Base-by-base conservation (phyloP, 2,797 vertebrate species). In the Pteronotus mesoamericanus region DNA sequence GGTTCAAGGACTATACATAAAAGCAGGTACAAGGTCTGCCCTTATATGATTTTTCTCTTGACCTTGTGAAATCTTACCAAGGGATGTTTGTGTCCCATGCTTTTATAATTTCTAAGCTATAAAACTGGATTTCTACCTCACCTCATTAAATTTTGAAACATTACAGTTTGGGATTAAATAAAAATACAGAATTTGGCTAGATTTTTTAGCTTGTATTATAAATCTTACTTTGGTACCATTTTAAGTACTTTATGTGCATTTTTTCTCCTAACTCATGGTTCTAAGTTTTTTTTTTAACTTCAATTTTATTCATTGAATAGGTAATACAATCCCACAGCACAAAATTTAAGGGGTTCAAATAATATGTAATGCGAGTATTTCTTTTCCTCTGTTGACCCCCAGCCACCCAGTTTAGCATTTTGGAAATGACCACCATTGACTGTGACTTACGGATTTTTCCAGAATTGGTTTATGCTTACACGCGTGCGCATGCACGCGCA, bases 31-130 rank as follows among this genome's bases (percentile, higher is more conserved):
- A 48, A 71, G 42, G 32, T 69, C 61, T 91, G 61, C 4, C 75
- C 15, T 91, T 93, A 26, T 91, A 85, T 64, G 48, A 92, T 72
- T 94, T 72, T 94, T 9, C n/a, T 85, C 21, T 86, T 71, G 26
- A 84, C 39, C 61, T 96, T 88, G 74, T 34, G 90, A 88, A 94
- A 34, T 88, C 19, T 88, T 75, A 85, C 15, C 21, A 9, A 3
- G 11, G 5, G 57, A 90, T 92, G n/a, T 94, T 96, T 84, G 15
- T 89, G 1, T 85, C 15, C 59, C 32, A 18, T 71, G n/a, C 64
- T 95, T 96, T 95, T 71, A 92, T 93, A 92, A 34, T 78, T 92
- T 94, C 37, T 57, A 96, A 93, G 53, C 26, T 55, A 75, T 94
- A 48, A 94, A 88, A 71, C 14, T 94, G 4, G 9, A 59, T 86